These are phyloP conservation scores for Aphelinus atriplicis DNA, from an alignment of 1,140 invertebrate genomes.

Conservation along the genomic window DNA sequence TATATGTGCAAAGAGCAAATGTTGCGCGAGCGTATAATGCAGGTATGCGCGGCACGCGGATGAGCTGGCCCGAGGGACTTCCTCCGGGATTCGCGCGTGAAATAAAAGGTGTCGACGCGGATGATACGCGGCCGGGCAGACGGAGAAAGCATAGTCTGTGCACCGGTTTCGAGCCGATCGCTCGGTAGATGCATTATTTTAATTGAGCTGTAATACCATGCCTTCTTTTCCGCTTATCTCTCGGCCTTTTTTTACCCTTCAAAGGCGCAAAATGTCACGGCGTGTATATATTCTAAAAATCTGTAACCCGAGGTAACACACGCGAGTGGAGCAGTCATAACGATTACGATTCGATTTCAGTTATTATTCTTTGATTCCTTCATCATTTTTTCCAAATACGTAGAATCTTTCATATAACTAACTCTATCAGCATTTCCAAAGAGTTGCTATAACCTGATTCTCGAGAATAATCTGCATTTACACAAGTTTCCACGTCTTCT, in stretches of 20 bases:
- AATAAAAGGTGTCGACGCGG: constrained; percentile 22
- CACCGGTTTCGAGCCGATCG: neutral
- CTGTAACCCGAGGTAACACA: no score
- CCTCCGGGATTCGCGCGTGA: constrained; percentile 28
- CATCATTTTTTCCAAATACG: no score
- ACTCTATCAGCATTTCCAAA: no score
- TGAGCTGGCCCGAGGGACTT: constrained; percentile 23
- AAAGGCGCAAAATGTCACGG: no score
- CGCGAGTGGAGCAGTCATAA: no score
- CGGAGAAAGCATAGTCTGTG: neutral
- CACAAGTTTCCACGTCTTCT: no score
- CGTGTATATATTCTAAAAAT: no score
- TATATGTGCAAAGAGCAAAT: constrained; percentile 1
- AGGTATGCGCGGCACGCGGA: neutral
- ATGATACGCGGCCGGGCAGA: constrained; percentile 5
- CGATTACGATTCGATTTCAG: no score
- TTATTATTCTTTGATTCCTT: no score
- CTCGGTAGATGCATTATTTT: neutral
- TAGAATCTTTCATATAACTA: no score
- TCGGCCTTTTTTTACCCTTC: neutral
- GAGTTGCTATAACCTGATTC: no score
- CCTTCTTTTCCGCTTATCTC: neutral
- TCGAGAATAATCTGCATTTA: no score
- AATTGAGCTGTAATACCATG: neutral
- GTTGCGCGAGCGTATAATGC: neutral